A percentile compares a stretch with the other conserved stretches of the same genome.
phyloP scores from a whole-genome alignment of 2,888 invertebrate genomes.

The Omphaloscelis lunosa region DNA sequence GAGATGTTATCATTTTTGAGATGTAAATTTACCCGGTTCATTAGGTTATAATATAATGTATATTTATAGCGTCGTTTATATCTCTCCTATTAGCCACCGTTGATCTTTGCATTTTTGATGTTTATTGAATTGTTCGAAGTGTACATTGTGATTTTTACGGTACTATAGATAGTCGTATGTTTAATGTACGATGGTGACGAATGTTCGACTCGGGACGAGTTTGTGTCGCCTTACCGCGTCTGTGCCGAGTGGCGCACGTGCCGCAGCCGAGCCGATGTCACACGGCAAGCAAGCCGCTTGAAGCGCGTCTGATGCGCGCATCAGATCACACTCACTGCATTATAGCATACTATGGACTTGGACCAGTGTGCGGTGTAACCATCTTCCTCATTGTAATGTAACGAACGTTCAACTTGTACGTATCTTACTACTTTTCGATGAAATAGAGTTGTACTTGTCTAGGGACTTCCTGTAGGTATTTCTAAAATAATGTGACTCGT shows the following conservation, averaged over 20 bases:
- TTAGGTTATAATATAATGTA: constrained; percentile 76
- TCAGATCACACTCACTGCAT: not conserved
- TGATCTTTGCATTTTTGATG: constrained; percentile 86
- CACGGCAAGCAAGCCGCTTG: not conserved
- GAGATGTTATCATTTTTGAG: constrained; percentile 89
- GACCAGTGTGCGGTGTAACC: not conserved
- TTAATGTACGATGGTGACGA: constrained; percentile 20
- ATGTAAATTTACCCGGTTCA: constrained; percentile 89
- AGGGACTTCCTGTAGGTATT: constrained; percentile 3
- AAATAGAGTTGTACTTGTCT: constrained; percentile 17
- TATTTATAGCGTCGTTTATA: constrained; percentile 88
- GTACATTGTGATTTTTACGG: constrained; percentile 72
- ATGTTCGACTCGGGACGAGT: constrained; percentile 15
- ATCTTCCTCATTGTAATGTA: not conserved
- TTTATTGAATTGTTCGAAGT: constrained; percentile 84
- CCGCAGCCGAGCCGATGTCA: not conserved
- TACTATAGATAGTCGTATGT: constrained; percentile 50
- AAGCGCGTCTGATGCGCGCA: not conserved
- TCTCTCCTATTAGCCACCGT: constrained; percentile 86
- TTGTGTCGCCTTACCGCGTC: constrained; percentile 37
- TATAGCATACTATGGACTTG: not conserved
- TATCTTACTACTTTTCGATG: constrained; percentile 5
- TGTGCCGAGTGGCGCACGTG: not conserved
- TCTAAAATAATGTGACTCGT: constrained; percentile 2
- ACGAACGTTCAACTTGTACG: not conserved